Base-by-base conservation (phyloP, 2,113 vertebrate species). In the Paramisgurnus dabryanus region DNA sequence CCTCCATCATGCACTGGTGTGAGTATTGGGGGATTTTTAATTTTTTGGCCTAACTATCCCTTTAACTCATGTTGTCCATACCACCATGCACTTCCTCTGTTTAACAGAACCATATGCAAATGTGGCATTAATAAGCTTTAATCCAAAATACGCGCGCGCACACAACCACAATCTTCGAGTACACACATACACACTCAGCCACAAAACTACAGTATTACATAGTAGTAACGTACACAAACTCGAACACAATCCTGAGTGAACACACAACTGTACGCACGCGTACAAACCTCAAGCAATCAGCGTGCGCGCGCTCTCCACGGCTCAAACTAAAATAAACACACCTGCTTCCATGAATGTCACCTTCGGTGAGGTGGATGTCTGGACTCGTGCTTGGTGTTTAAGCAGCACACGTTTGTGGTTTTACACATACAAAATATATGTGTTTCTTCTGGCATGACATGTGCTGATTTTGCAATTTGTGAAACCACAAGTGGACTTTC, bases 291-390 rank as follows among this genome's bases (percentile, higher is more conserved):
- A 34, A 34, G 27, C 27, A 34, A 3, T 34, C 27, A 34, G 27
- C 27, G 27, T 34, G 27, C 27, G 27, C 27, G 27, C 27, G 27
- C 27, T 34, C 27, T 34, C 27, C 27, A 75, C 18, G 60, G 10
- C 13, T 50, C 22, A 61, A 65, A 9, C 22, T 18, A 69, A 79
- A 77, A 61, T 79, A 86, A 84, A 88, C 72, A 86, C 83, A 86
- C 76, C 79, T 78, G 84, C 63, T 11, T 60, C 9, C 22, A 45
- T 58, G 86, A 39, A 79, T 67, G 39, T 41, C 12, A 80, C 22
- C 71, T 73, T 82, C 61, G 63, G 71, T 41, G 82, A 63, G 27
- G 76, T 61, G 41, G 66, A 81, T 82, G 79, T 69, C 61, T 77
- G 15, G 60, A 12, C 83, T 82, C 80, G 41, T 70, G 67, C 67